Evolutionary conservation across 1,140 invertebrate genomes (phyloP), one percentile per base, ranked within the genome.

Genomic region (Drosophila prosaltans): DNA sequence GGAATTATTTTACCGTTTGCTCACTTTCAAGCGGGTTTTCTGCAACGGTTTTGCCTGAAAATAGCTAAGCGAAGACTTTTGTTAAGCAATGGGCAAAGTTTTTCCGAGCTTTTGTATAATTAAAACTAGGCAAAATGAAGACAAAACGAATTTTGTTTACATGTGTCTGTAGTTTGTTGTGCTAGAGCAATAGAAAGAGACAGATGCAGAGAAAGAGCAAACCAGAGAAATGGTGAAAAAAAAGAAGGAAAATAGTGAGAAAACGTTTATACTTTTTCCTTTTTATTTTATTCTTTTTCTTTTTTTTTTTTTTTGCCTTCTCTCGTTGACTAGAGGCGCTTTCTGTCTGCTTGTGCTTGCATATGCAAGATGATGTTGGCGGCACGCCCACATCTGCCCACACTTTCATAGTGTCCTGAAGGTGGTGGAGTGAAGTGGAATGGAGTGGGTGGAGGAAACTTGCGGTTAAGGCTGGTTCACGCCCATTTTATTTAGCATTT

Each of bases 401-500:
- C 6, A 26, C 21, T 1, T 9, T 2, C 43, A 48, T 2, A 48
- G 16, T 16, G 16, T 21, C 43, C 2, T 45, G n/a, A 2, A 16
- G 21, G 43, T 21, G 16, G 7, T 7, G 16, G 16, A 16, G 16
- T 16, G 16, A 16, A 16, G 16, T 16, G 16, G 16, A 16, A 0
- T 16, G 16, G 16, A 16, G 16, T 21, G 16, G 24, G 2, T 7
- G 9, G 45, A 2, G 8, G 21, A 3, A 51, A 26, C 45, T 51
- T 51, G 45, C 45, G 61, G 32, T 36, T 30, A 43, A 55, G 32
- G 48, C 55, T 65, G 54, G 54, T 79, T 77, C 61, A 76, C 82
- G 74, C 82, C 82, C 72, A 64, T 77, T 88, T 86, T 86, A 86
- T 88, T 88, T 86, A 86, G 83, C 82, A 86, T 88, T 88, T 82